These are phyloP conservation scores for Emberiza fucata DNA, from an alignment of 2,113 vertebrate species.

Conservation along the genomic window DNA sequence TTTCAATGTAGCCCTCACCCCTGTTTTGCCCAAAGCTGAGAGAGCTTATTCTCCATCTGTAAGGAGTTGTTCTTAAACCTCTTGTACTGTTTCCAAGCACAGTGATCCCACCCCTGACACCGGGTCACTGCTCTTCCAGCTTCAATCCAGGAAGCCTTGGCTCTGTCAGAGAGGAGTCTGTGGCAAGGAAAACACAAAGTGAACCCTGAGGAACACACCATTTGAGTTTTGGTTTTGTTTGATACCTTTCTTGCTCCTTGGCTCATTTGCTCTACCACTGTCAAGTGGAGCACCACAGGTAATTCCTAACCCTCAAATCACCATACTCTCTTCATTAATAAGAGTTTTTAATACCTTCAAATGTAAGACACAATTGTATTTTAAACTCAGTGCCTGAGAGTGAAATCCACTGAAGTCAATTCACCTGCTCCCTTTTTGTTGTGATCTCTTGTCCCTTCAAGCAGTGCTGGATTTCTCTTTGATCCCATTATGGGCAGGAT, in stretches of 20 bases:
- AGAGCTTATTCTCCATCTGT: not conserved
- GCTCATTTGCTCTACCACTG: not conserved
- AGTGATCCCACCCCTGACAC: not conserved
- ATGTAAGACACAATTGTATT: not conserved
- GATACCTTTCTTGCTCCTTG: not conserved
- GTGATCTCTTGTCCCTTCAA: not conserved
- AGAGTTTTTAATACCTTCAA: not conserved
- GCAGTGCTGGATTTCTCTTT: not conserved
- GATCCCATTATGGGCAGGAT: not conserved
- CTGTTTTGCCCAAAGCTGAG: not conserved
- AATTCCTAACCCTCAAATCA: not conserved
- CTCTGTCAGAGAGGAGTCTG: not conserved
- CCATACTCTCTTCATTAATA: not conserved
- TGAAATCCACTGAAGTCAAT: not conserved
- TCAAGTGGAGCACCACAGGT: not conserved
- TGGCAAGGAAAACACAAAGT: not conserved
- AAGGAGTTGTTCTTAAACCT: not conserved
- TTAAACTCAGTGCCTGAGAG: not conserved
- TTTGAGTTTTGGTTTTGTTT: not conserved
- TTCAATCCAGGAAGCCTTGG: not conserved
- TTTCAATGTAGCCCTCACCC: not conserved
- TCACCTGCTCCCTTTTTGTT: not conserved
- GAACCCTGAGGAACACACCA: not conserved
- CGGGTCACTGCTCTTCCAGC: not conserved
- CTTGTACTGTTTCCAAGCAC: not conserved